Conservation (phyloP, 2,888 invertebrate genomes). For the Erannis defoliaria region DNA sequence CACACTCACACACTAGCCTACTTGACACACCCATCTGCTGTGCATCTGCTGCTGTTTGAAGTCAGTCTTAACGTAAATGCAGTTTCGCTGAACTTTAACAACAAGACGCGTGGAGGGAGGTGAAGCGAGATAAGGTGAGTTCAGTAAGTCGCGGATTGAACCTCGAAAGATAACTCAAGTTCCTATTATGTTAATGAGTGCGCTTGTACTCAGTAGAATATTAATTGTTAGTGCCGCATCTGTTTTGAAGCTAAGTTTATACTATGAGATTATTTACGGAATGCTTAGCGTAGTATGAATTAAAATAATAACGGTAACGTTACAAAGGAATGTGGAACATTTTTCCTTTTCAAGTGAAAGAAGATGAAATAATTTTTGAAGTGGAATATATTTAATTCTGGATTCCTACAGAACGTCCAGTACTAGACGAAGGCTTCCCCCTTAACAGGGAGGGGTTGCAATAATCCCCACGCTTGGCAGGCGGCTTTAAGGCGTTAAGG, state of each 20-base stretch:
- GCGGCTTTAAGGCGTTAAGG: too few species aligned
- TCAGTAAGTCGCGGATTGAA: slow-evolving; percentile 11
- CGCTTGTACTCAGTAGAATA: slow-evolving; percentile 1
- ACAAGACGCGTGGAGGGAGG: slow-evolving; percentile 12
- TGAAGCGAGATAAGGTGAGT: slow-evolving; percentile 5
- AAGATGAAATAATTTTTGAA: too few species aligned
- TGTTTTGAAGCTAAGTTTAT: background rate
- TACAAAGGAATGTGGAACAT: too few species aligned
- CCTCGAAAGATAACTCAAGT: slow-evolving; percentile 12
- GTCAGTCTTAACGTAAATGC: slow-evolving; percentile 11
- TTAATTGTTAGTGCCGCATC: slow-evolving; percentile 9
- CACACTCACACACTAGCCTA: background rate
- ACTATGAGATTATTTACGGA: too few species aligned
- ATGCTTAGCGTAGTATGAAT: too few species aligned
- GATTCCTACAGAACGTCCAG: too few species aligned
- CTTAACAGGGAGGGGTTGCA: too few species aligned
- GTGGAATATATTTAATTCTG: too few species aligned
- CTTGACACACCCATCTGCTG: background rate
- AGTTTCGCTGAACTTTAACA: slow-evolving; percentile 16
- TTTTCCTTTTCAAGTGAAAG: too few species aligned
- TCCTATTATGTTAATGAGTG: slow-evolving; percentile 20
- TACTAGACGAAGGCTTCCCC: too few species aligned
- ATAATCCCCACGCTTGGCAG: too few species aligned
- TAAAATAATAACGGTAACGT: too few species aligned
- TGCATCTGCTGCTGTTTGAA: background rate